Evolutionary conservation across 2,113 vertebrate species (phyloP).

Genomic region (Seriola aureovittata): DNA sequence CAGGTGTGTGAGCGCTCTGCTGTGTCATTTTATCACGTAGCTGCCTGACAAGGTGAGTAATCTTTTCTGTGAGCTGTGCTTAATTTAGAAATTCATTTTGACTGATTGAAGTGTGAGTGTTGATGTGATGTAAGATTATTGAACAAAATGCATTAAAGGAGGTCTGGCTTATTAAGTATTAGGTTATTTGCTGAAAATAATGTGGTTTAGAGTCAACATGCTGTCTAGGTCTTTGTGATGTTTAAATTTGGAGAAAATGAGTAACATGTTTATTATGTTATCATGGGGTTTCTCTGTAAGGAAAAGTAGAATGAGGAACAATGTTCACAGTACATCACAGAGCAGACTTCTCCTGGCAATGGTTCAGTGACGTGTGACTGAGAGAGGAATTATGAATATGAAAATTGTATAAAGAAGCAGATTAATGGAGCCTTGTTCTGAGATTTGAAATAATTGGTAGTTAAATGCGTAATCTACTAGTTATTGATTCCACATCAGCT

Average conservation of each 20-base stretch:
- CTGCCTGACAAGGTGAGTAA: slow-evolving; percentile 55
- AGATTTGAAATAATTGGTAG: not conserved
- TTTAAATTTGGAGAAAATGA: not conserved
- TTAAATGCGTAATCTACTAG: not conserved
- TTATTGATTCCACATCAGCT: not conserved
- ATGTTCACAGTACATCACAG: not conserved
- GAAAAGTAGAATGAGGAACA: slow-evolving; percentile 1
- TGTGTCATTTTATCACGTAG: slow-evolving; percentile 21
- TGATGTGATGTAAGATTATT: too few relatives aligned
- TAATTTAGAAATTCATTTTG: not conserved
- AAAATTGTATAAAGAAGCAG: not conserved
- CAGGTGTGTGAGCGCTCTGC: slow-evolving; percentile 8
- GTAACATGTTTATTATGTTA: not conserved
- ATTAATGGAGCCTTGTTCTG: not conserved
- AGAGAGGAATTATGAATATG: too few relatives aligned
- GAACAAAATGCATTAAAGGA: too few relatives aligned
- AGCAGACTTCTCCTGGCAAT: too few relatives aligned
- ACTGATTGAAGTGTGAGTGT: not conserved
- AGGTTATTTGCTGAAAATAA: not conserved
- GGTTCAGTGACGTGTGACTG: too few relatives aligned
- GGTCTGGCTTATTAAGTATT: not conserved
- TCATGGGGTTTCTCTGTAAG: not conserved
- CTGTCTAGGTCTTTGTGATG: not conserved
- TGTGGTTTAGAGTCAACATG: not conserved
- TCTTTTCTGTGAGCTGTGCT: not conserved